Evolutionary conservation across 2,888 invertebrate species (phyloP), one percentile per base, ranked within the genome.

Genomic region (Cremastinae sp.): DNA sequence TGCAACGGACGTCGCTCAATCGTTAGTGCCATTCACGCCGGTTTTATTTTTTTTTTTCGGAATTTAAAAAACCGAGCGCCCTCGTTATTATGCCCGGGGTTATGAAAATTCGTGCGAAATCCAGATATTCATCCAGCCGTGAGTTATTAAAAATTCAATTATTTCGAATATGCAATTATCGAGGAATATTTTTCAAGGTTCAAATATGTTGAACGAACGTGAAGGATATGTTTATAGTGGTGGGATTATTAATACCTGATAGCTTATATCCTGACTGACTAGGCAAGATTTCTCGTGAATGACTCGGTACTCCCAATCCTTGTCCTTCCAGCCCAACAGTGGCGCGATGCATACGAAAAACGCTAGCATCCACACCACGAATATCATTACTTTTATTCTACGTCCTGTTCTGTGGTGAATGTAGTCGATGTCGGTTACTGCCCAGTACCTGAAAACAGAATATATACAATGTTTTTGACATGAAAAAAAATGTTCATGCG

Each of bases 371-470:
- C 97, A 98, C 69, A 96, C 95, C 79, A 95, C 92, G 75, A 93
- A 92, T 79, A 97, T 96, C 96, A 96, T 96, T 71, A 94, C 90
- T 59, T 95, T 94, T 82, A 97, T 94, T 74, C 95, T 92, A 71
- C 92, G 92, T 8, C 94, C 94, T 49, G 95, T 96, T 79, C 96
- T 91, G 83, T 95, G 94, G 87, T 96, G 95, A 79, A 96, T 96
- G 91, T 97, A 97, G 90, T 96, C 96, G 83, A 96, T 95, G 89
- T 95, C 95, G 75, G 97, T 97, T 83, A 97, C 96, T 78, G 96
- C 96, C 96, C 96, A 96, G 90, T 96, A 97, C 90, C 95, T 94
- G 89, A 20, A 89, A 86, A 79, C n/a, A n/a, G n/a, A n/a, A n/a
- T n/a, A n/a, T n/a, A n/a, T n/a, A n/a, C n/a, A n/a, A n/a, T n/a